Conservation (phyloP, 2,797 vertebrate species). For the Spheniscus humboldti region DNA sequence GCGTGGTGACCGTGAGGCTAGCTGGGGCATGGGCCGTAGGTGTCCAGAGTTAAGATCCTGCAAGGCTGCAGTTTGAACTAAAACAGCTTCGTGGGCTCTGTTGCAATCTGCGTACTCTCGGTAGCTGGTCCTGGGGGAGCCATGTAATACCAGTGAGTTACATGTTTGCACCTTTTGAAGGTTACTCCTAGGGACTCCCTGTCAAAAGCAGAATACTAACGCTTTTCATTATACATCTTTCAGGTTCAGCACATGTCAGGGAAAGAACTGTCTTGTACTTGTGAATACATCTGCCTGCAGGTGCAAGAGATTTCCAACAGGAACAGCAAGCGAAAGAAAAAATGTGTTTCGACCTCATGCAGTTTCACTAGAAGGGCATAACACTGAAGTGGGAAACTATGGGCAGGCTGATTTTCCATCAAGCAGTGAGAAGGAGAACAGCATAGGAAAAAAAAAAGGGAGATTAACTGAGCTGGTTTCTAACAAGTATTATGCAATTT, state of each 20-base stretch:
- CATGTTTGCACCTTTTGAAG: not conserved
- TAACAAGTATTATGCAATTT: not conserved
- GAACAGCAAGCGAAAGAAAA: not conserved
- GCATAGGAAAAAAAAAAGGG: accelerated
- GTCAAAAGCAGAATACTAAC: not conserved
- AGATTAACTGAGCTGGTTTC: not conserved
- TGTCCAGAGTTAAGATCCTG: not conserved
- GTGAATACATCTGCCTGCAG: not conserved
- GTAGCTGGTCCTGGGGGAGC: not conserved
- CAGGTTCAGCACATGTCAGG: not conserved
- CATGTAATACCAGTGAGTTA: not conserved
- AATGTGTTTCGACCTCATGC: not conserved
- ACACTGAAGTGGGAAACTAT: not conserved
- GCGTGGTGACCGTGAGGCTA: accelerated
- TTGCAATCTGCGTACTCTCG: not conserved
- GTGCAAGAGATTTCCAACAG: not conserved
- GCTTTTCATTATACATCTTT: not conserved
- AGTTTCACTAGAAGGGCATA: not conserved
- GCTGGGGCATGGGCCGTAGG: accelerated
- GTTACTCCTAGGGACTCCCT: not conserved
- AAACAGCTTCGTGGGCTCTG: not conserved
- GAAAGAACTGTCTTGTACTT: not conserved
- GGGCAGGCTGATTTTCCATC: accelerated
- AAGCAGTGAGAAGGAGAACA: not conserved
- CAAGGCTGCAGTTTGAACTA: not conserved